Percentiles rank a stretch among this genome's conserved stretches.
Evolutionary conservation across 2,797 vertebrate genomes (phyloP).

Genomic region (Sebastes oblongus): DNA sequence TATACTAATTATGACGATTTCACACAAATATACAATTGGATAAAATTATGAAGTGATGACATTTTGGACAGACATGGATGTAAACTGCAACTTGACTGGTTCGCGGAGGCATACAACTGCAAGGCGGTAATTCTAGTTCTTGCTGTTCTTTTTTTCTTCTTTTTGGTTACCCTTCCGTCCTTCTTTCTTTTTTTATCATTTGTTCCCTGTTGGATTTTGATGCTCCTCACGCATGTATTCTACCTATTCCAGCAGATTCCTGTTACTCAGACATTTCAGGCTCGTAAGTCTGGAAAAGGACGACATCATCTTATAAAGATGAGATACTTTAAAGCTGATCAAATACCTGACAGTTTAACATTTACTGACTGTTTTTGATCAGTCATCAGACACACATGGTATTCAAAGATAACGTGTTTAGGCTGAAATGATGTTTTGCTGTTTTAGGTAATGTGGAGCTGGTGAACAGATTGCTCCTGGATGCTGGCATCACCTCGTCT

Average conservation of each 20-base stretch:
- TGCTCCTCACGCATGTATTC: background rate
- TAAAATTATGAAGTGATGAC: too few relatives aligned
- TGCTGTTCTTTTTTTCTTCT: background rate
- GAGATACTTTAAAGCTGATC: background rate
- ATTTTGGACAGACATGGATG: too few relatives aligned
- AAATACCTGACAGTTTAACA: background rate
- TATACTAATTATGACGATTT: background rate
- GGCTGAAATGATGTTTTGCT: background rate
- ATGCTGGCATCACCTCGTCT: conserved; percentile 92
- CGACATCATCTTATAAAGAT: background rate
- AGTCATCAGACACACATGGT: background rate
- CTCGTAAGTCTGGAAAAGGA: background rate
- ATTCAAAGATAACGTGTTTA: background rate
- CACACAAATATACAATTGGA: background rate
- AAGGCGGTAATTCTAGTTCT: too few relatives aligned
- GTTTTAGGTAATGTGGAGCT: conserved; percentile 76
- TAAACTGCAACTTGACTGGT: too few relatives aligned
- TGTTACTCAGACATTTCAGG: conserved; percentile 11
- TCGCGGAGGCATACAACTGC: too few relatives aligned
- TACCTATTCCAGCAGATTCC: conserved; percentile 34
- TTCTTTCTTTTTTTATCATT: background rate
- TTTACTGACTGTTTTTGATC: background rate
- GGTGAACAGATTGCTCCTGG: conserved; percentile 90
- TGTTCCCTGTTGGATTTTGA: background rate
- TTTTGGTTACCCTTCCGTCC: background rate